Percentiles rank a stretch among this genome's conserved stretches.
Evolutionary conservation across 2,888 invertebrate genomes (phyloP).

Genomic region (Lepidocyrtinus sp.): DNA sequence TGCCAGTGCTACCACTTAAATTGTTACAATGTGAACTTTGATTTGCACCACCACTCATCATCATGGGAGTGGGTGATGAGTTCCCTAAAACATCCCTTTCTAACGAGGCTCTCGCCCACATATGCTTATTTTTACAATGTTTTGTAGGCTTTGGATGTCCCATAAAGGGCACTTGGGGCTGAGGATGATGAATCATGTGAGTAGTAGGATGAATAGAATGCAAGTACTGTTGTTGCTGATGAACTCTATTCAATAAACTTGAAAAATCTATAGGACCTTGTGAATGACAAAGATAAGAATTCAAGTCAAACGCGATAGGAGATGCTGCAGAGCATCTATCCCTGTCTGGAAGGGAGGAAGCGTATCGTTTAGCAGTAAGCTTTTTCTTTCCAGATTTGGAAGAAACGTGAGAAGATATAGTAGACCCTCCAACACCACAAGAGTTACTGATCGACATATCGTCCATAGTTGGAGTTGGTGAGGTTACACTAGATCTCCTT

Average conservation of each 20-base stretch:
- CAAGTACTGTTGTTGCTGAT: conserved; percentile 34
- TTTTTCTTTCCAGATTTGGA: conserved; percentile 57
- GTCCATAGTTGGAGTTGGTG: conserved; percentile 41
- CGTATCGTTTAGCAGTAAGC: conserved; percentile 59
- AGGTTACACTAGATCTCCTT: conserved; percentile 34
- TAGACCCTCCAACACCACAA: background rate
- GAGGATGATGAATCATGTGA: conserved; percentile 41
- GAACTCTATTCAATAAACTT: conserved; percentile 41
- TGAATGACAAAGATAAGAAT: conserved; percentile 54
- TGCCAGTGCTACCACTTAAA: conserved; percentile 34
- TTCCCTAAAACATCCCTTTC: conserved; percentile 61
- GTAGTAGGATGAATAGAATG: conserved; percentile 36
- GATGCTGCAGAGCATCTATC: conserved; percentile 50
- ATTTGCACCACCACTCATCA: conserved; percentile 12
- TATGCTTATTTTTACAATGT: conserved; percentile 68
- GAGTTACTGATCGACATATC: conserved; percentile 19
- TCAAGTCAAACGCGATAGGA: conserved; percentile 61
- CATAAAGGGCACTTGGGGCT: conserved; percentile 39
- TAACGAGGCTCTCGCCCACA: conserved; percentile 67
- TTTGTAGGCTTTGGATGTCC: conserved; percentile 65
- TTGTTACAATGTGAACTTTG: conserved; percentile 32
- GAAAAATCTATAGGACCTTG: conserved; percentile 62
- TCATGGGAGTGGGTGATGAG: conserved; percentile 50
- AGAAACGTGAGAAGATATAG: conserved; percentile 12
- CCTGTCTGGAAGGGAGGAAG: conserved; percentile 67